phyloP scores from a whole-genome alignment of 2,888 invertebrate genomes.

The Tenthredo mesomela region DNA sequence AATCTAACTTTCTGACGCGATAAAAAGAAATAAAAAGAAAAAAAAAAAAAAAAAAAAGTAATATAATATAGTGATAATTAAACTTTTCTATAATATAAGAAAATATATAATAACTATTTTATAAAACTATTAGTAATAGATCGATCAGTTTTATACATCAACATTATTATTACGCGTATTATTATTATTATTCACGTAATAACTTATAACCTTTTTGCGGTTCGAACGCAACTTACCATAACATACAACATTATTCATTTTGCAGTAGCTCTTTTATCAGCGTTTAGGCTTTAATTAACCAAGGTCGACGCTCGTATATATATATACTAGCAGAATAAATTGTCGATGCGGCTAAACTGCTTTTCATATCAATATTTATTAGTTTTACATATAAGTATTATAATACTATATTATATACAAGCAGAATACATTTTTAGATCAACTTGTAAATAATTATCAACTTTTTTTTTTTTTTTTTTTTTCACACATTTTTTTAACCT shows the following conservation, averaged over 20 bases:
- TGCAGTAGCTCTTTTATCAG: conserved; percentile 25
- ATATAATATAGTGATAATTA: background rate
- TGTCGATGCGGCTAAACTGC: conserved; percentile 12
- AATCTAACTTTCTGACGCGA: conserved; percentile 14
- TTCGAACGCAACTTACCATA: background rate
- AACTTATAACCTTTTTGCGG: conserved; percentile 32
- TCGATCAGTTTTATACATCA: background rate
- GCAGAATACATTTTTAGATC: background rate
- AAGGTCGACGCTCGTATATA: conserved; percentile 21
- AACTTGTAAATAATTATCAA: background rate
- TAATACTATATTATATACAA: background rate
- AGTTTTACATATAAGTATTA: background rate
- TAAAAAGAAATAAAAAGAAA: background rate
- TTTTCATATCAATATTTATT: background rate
- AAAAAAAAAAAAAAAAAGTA: too few species aligned
- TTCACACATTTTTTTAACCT: background rate
- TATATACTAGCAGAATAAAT: background rate
- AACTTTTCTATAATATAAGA: background rate
- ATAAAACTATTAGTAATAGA: background rate
- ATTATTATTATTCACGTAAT: conserved; percentile 30
- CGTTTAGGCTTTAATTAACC: conserved; percentile 38
- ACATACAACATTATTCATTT: conserved; percentile 8
- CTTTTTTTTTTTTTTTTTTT: background rate
- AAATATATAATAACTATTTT: background rate
- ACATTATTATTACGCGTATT: background rate